Evolutionary conservation across 1,140 invertebrate genomes (phyloP), one percentile per base, ranked within the genome.

Genomic region (Anastrepha ludens): DNA sequence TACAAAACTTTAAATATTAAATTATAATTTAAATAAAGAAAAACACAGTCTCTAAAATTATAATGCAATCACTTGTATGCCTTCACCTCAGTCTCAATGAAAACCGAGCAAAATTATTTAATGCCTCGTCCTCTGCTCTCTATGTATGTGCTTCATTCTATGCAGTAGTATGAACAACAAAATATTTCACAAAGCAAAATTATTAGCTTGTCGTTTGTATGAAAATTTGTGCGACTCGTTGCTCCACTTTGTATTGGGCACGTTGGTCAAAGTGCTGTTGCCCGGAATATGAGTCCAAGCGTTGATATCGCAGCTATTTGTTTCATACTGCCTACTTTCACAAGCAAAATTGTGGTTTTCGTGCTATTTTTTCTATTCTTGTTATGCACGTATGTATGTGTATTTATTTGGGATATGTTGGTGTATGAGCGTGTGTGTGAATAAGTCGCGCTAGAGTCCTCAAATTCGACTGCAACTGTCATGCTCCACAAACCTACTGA

Each of bases 401-500:
- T 15, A 67, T 29, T 20, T 67, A 67, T 39, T 67, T 67, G 29
- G 5, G 5, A 3, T n/a, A 62, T 62, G n/a, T 13, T 67, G 41
- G 70, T 81, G 74, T 67, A 9, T 39, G 50, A 20, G n/a, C 55
- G 47, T 81, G 74, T 81, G 17, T 55, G 15, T 29, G 74, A 13
- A 20, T 55, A 41, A 55, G 47, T 81, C 74, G n/a, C n/a, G 50
- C 74, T 81, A 55, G 74, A 81, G 74, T 50, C 17, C 74, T 55
- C 74, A 81, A 81, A 81, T 81, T 81, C 74, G 17, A 55, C 47
- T 50, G n/a, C 47, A 81, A 55, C 74, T 81, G 74, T 81, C 74
- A 81, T 81, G 74, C 74, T 81, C 74, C 74, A 81, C 47, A 81
- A 81, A 81, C 74, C 74, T 81, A 81, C 74, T 81, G 74, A 81